Conservation (phyloP, 2,797 vertebrate genomes). For the Epinephelus awoara region DNA sequence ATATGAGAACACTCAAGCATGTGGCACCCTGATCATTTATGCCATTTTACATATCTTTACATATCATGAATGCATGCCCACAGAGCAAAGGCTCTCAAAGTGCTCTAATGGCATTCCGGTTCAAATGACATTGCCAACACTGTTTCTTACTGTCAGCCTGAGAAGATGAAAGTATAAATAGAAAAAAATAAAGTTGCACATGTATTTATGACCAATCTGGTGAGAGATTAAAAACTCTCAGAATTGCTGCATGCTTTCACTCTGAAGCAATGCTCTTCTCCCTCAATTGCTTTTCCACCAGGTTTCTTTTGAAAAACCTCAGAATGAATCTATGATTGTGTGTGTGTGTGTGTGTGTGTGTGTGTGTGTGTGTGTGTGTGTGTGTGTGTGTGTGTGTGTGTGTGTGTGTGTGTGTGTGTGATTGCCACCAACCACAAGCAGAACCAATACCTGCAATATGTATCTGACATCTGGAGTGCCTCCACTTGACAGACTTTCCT, state of each 20-base stretch:
- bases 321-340: not conserved
- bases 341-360: not conserved
- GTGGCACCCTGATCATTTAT: conserved; percentile 40
- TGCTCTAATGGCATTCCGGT: not conserved
- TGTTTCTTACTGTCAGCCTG: conserved; percentile 1
- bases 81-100: not conserved
- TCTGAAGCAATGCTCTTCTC: conserved; percentile 13
- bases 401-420: not conserved
- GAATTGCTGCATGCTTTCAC: conserved; percentile 7
- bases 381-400: not conserved
- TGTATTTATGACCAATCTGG: conserved; percentile 29
- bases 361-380: not conserved
- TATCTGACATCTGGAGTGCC: not conserved
- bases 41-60: conserved; percentile 63
- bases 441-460: not conserved
- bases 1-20: conserved; percentile 40
- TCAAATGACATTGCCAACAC: conserved; percentile 14
- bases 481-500: not conserved
- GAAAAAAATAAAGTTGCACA: conserved; percentile 33
- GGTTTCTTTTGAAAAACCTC: conserved; percentile 20
- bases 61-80: conserved; percentile 43
- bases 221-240: conserved; percentile 17
- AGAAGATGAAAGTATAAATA: conserved; percentile 45
- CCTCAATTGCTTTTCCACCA: conserved; percentile 22
- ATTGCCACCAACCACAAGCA: not conserved